Percentiles rank a stretch among this genome's conserved stretches.
These are phyloP conservation scores for Perithous albicinctus DNA, from an alignment of 2,888 invertebrate genomes.

Conservation along the genomic window DNA sequence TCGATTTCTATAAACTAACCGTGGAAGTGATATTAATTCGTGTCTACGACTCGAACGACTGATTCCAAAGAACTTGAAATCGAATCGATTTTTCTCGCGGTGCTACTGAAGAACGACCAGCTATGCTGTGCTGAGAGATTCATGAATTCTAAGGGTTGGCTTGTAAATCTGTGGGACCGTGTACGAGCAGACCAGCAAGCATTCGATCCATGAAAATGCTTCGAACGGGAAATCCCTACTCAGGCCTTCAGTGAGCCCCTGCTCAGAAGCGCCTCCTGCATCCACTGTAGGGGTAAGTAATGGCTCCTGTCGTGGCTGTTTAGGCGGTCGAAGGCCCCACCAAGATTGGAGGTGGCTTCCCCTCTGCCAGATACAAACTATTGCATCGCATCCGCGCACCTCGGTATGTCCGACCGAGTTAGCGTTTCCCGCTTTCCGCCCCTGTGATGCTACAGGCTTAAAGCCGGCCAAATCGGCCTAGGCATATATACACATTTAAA, in stretches of 20 bases:
- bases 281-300: conserved; percentile 73
- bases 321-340: conserved; percentile 76
- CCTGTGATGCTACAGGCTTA: conserved; percentile 58
- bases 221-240: conserved; percentile 69
- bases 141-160: conserved; percentile 50
- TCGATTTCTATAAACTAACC: conserved; percentile 55
- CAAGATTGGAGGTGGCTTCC: conserved; percentile 80
- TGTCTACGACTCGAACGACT: conserved; percentile 43
- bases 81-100: conserved; percentile 49
- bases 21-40: conserved; percentile 57
- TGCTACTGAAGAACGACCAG: not conserved
- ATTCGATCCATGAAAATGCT: conserved; percentile 74
- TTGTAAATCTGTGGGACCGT: conserved; percentile 35
- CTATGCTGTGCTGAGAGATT: conserved; percentile 29
- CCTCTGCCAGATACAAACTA: conserved; percentile 78
- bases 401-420: conserved; percentile 81
- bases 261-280: conserved; percentile 9
- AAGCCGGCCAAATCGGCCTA: conserved; percentile 44
- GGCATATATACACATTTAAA: conserved; percentile 36
- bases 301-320: conserved; percentile 80
- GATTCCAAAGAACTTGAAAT: conserved; percentile 47
- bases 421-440: conserved; percentile 71
- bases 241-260: conserved; percentile 37
- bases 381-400: conserved; percentile 78
- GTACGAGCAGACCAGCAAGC: conserved; percentile 20